Base-by-base conservation (phyloP, 2,797 vertebrate genomes). In the Atherinosoma microstoma region DNA sequence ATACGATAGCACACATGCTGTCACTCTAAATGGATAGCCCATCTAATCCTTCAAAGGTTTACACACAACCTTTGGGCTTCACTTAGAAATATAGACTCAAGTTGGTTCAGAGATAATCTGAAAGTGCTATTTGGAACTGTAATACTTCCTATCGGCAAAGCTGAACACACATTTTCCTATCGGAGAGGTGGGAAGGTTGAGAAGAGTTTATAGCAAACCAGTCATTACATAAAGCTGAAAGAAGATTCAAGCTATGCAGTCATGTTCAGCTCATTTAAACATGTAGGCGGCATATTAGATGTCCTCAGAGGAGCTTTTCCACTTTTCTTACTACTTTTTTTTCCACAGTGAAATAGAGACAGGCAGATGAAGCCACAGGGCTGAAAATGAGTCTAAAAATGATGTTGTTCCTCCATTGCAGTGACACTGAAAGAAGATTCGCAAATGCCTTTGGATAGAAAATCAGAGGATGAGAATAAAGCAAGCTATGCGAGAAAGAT, bases 391-490 rank as follows among this genome's bases (percentile, higher is more conserved):
- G 54, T 67, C 76, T 60, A 73, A 84, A 85, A 83, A 87, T 79
- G 75, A 86, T 76, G 82, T 68, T 75, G 64, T 79, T 67, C 51
- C 22, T 78, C 58, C 65, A 38, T 59, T 64, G 60, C 78, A 47
- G 53, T 60, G 40, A 78, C 84, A 78, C 80, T 73, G 51, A 90
- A 89, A 90, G 75, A 89, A 65, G 86, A 78, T 83, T 88, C 64
- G 29, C 45, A 84, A 84, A 85, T 29, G 84, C 85, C 89, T 24
- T n/a, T 78, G 79, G 86, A 86, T 88, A 84, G 75, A 65, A 74
- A 84, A 84, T 81, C 49, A 71, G 63, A 74, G 22, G 51, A 49
- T 18, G 4, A 81, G 73, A 80, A 61, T 40, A 49, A 79, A 67
- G 49, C 0, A 20, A 80, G 59, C 49, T 36, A 38, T 73, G 61